Evolutionary conservation across 2,113 vertebrate genomes (phyloP).

Genomic region (Bufo bufo): DNA sequence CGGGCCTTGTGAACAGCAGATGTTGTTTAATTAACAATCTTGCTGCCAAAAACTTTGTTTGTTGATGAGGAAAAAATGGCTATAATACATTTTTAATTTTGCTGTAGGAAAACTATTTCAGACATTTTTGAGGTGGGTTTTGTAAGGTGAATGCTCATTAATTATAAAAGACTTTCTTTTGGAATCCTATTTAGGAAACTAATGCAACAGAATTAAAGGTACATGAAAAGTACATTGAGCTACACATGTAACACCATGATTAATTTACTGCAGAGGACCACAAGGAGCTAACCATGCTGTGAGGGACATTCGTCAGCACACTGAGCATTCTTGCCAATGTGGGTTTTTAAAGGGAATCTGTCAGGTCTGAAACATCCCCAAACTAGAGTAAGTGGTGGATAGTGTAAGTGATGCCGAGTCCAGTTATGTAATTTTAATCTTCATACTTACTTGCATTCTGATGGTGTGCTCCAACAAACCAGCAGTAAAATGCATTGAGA

Average conservation of each 20-base stretch:
- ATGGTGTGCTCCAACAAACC: no score
- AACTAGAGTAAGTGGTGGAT: no score
- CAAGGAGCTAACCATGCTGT: not conserved
- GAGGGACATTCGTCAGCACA: not conserved
- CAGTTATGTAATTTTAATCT: no score
- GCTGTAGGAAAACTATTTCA: not conserved
- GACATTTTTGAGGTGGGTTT: not conserved
- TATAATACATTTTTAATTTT: slow-evolving; percentile 38
- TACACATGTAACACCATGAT: not conserved
- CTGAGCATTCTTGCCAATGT: not conserved
- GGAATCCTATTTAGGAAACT: not conserved
- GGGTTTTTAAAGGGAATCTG: no score
- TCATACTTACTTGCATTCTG: no score
- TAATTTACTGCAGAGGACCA: not conserved
- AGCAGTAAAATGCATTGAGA: no score
- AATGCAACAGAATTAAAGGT: not conserved
- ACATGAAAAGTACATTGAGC: not conserved
- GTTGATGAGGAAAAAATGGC: slow-evolving; percentile 47
- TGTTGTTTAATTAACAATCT: slow-evolving; percentile 64
- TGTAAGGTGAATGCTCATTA: not conserved
- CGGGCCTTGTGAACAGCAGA: slow-evolving; percentile 61
- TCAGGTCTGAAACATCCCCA: no score
- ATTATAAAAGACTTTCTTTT: not conserved
- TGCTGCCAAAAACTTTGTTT: slow-evolving; percentile 52
- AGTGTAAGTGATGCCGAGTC: no score